Base-by-base conservation (phyloP, 2,113 vertebrate species). In the Thamnaconus septentrionalis region DNA sequence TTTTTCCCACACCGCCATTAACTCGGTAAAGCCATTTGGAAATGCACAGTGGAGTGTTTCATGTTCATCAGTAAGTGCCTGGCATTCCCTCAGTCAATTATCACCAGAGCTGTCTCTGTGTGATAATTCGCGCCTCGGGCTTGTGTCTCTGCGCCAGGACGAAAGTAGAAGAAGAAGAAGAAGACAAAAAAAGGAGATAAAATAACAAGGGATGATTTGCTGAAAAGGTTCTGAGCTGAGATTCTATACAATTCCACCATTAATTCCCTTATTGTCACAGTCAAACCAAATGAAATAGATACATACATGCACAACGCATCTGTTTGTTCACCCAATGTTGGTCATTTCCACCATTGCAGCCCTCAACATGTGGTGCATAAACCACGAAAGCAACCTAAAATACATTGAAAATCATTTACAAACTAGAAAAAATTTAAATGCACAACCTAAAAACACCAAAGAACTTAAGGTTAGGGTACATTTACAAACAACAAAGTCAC, bases 31-130 rank as follows among this genome's bases (percentile, higher is more conserved):
- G 77, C 81, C 85, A 89, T 89, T 90, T 89, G 85, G 76, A 88
- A 73, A 88, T 58, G 75, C 85, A 83, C 75, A 69, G 85, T 79
- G 75, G 79, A 84, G 77, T 80, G 85, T 64, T 79, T 80, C 75
- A 69, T 86, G 83, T 85, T 88, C 84, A 84, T 88, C 87, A 86
- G 78, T 62, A 69, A 87, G 83, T 69, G 82, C 53, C 77, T 87
- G 84, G 86, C 79, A 82, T 88, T 82, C 77, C 84, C 79, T 82
- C 72, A 87, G 73, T 87, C 87, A 87, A 78, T 89, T 89, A 88
- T 87, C 69, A 83, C 46, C 76, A 76, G 85, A 83, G 76, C 70
- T 56, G 69, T 76, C 78, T 82, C 78, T 58, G 75, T 72, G 78
- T 82, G 83, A 82, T 85, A 71, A 82, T 78, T 84, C 68, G 60